Evolutionary conservation across 1,140 invertebrate genomes (phyloP).

Genomic region (Polypedilum pembai): DNA sequence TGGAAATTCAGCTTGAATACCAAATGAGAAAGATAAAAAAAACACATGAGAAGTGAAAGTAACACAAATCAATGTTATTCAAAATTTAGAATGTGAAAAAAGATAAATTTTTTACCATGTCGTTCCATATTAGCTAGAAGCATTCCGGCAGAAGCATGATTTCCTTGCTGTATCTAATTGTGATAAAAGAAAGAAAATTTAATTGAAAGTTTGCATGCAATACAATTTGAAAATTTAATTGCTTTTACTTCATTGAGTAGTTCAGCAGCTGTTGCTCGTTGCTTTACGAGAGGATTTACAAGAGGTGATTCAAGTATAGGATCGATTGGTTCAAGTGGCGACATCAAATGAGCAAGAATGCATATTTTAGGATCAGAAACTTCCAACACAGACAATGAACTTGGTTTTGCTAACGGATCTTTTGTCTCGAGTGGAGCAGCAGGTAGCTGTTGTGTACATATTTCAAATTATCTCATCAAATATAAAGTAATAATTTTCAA

Average conservation of each 20-base stretch:
- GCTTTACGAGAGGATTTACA: slow-evolving; percentile 62
- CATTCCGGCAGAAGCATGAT: slow-evolving; percentile 65
- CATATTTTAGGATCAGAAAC: slow-evolving; percentile 81
- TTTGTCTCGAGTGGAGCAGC: slow-evolving; percentile 51
- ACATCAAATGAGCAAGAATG: slow-evolving; percentile 80
- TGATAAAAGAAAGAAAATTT: background rate
- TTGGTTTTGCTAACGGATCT: slow-evolving; percentile 49
- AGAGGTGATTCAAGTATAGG: slow-evolving; percentile 74
- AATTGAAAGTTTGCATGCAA: background rate
- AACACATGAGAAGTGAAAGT: slow-evolving; percentile 31
- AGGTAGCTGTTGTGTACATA: slow-evolving; percentile 42
- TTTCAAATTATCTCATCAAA: background rate
- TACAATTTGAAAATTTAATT: background rate
- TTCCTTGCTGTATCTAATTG: slow-evolving; percentile 47
- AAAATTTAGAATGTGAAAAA: background rate
- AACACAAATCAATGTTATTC: slow-evolving; percentile 3
- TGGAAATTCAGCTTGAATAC: slow-evolving; percentile 70
- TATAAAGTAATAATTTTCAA: background rate
- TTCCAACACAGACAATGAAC: slow-evolving; percentile 67
- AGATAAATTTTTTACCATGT: slow-evolving; percentile 51
- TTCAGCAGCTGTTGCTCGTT: slow-evolving; percentile 67
- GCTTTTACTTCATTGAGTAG: slow-evolving; percentile 63
- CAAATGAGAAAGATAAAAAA: slow-evolving; percentile 30
- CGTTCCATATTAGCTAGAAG: slow-evolving; percentile 81
- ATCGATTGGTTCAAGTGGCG: slow-evolving; percentile 71